These are phyloP conservation scores for Periophthalmus modestus DNA, from an alignment of 2,113 vertebrate genomes.

Conservation along the genomic window DNA sequence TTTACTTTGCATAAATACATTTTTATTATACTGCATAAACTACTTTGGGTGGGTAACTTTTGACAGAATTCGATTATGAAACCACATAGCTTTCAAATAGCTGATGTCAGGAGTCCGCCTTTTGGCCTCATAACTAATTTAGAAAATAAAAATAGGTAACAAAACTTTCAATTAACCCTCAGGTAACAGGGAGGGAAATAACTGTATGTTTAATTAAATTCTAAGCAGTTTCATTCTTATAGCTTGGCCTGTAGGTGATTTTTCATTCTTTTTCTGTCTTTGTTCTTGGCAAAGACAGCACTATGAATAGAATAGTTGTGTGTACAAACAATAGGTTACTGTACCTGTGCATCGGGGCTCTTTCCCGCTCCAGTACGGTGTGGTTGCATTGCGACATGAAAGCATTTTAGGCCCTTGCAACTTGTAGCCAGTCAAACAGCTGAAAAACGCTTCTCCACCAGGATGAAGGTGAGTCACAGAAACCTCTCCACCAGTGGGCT, in stretches of 20 bases:
- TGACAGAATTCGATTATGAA: slow-evolving; percentile 1
- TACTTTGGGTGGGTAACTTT: background rate
- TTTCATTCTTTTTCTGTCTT: background rate
- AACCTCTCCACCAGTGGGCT: slow-evolving; percentile 87
- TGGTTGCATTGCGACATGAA: slow-evolving; percentile 90
- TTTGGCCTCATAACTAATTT: background rate
- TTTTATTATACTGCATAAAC: background rate
- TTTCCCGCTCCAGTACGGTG: slow-evolving; percentile 89
- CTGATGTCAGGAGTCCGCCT: background rate
- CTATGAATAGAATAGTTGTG: background rate
- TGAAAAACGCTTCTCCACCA: slow-evolving; percentile 86
- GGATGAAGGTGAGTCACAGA: slow-evolving; percentile 89
- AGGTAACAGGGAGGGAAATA: slow-evolving; percentile 5
- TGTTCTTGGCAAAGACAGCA: background rate
- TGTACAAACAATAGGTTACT: background rate
- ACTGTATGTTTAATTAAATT: slow-evolving; percentile 28
- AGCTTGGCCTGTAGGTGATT: background rate
- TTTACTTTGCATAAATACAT: slow-evolving; percentile 26
- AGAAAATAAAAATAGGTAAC: background rate
- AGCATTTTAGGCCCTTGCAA: slow-evolving; percentile 84
- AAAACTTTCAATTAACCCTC: slow-evolving; percentile 30
- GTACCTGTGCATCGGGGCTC: slow-evolving; percentile 88
- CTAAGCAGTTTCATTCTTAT: slow-evolving; percentile 6
- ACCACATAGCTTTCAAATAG: background rate
- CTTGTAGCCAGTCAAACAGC: slow-evolving; percentile 87